Percentiles rank a stretch among this genome's conserved stretches.
These are phyloP conservation scores for Tetragnatha montana DNA, from an alignment of 2,888 invertebrate genomes.

Conservation along the genomic window DNA sequence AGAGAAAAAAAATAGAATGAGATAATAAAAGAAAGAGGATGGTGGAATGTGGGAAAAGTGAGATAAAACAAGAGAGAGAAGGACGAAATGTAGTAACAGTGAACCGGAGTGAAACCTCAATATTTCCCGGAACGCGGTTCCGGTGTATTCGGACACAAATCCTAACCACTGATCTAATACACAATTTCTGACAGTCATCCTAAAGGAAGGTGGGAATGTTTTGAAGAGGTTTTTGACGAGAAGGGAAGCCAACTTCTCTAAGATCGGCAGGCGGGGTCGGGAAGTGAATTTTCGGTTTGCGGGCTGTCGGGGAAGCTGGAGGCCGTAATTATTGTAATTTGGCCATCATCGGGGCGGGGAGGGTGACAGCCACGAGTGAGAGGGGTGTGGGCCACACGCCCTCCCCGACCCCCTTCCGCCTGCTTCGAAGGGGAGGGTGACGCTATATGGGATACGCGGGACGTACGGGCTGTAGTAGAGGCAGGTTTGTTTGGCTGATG, in stretches of 20 bases:
- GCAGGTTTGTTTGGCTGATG: no score
- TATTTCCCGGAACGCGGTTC: conserved; percentile 14
- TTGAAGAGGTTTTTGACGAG: not conserved
- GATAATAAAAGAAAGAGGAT: no score
- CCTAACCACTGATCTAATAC: no score
- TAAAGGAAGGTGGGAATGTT: no score
- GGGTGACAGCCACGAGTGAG: conserved; percentile 25
- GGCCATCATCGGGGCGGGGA: conserved; percentile 65
- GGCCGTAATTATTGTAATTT: conserved; percentile 71
- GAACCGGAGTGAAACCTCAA: not conserved
- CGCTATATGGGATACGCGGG: not conserved
- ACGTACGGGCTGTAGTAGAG: no score
- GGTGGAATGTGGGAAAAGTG: no score
- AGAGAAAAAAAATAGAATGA: no score
- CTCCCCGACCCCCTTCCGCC: conserved; percentile 30
- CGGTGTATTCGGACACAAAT: conserved; percentile 13
- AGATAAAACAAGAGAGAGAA: not conserved
- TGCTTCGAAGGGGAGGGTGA: conserved; percentile 4
- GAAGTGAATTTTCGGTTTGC: no score
- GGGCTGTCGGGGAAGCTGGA: conserved; percentile 11
- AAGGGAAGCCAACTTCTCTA: conserved; percentile 33
- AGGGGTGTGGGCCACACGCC: conserved; percentile 48
- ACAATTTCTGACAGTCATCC: no score
- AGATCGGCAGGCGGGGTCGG: conserved; percentile 5
- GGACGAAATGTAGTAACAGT: not conserved